Percentiles rank a stretch among this genome's conserved stretches.
Evolutionary conservation across 2,113 vertebrate genomes (phyloP).

Genomic region (Gracilinanus agilis): DNA sequence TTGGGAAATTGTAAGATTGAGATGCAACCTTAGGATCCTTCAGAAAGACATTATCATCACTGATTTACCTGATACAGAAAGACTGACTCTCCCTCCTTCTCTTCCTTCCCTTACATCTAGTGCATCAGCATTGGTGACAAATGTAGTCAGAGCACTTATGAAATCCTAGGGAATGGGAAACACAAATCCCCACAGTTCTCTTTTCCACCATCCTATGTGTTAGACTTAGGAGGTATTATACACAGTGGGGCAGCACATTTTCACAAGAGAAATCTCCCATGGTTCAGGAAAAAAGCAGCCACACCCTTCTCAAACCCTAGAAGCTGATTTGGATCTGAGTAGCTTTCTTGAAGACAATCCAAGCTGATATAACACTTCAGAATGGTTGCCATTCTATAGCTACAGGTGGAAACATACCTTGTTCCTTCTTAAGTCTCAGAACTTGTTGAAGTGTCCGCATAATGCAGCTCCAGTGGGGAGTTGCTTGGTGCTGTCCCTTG

Average conservation of each 20-base stretch:
- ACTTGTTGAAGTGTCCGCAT: neutral
- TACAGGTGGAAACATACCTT: neutral
- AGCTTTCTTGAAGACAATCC: neutral
- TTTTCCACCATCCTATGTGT: neutral
- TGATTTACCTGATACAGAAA: neutral
- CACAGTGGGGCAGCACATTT: neutral
- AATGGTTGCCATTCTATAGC: neutral
- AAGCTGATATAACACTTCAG: neutral
- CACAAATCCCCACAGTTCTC: neutral
- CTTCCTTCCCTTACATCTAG: neutral
- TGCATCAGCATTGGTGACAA: neutral
- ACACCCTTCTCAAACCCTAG: neutral
- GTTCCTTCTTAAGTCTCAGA: neutral
- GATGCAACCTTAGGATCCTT: neutral
- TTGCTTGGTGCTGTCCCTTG: slow-evolving; percentile 7
- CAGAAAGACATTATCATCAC: neutral
- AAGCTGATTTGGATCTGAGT: neutral
- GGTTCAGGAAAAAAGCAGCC: neutral
- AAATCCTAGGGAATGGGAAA: neutral
- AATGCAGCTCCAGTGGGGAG: neutral
- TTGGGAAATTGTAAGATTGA: neutral
- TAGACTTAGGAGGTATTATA: neutral
- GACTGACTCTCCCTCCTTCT: neutral
- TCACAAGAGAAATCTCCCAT: neutral
- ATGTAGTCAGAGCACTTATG: neutral